These are phyloP conservation scores for Acanthurus lineatus DNA, from an alignment of 2,797 vertebrate genomes.

Conservation along the genomic window DNA sequence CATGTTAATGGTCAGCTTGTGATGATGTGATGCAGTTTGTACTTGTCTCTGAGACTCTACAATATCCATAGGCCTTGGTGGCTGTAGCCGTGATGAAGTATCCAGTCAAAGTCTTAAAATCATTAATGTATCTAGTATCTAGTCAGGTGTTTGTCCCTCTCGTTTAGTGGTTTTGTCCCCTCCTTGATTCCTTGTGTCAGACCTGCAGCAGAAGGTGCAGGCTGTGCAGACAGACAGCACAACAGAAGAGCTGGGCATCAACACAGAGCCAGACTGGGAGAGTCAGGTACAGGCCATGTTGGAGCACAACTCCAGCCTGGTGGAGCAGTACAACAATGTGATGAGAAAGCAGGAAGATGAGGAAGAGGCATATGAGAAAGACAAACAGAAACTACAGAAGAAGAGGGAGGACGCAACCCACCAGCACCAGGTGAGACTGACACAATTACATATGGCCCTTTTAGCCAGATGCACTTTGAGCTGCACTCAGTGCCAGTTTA, in stretches of 20 bases:
- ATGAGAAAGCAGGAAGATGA: conserved; percentile 49
- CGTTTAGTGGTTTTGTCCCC: not conserved
- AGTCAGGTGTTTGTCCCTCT: not conserved
- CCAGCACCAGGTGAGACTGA: conserved; percentile 66
- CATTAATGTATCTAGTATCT: too few relatives aligned
- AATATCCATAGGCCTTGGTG: not conserved
- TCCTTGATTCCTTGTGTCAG: conserved; percentile 24
- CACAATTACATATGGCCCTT: not conserved
- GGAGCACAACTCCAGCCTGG: conserved; percentile 32
- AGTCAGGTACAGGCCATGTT: conserved; percentile 45
- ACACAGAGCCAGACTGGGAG: conserved; percentile 73
- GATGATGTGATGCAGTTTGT: not conserved
- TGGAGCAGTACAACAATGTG: conserved; percentile 16
- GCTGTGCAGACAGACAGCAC: conserved; percentile 56
- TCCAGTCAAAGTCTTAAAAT: not conserved
- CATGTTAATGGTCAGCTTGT: too few relatives aligned
- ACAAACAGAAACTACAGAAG: conserved; percentile 53
- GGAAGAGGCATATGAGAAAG: conserved; percentile 19
- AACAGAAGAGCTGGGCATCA: conserved; percentile 25
- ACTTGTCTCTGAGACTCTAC: not conserved
- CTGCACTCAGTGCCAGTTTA: too few relatives aligned
- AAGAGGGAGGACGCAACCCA: conserved; percentile 59
- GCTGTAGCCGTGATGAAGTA: not conserved
- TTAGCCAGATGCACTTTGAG: too few relatives aligned
- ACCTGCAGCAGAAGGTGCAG: conserved; percentile 26